These are phyloP conservation scores for Andricus quercusramuli DNA, from an alignment of 2,888 invertebrate genomes.

Conservation along the genomic window DNA sequence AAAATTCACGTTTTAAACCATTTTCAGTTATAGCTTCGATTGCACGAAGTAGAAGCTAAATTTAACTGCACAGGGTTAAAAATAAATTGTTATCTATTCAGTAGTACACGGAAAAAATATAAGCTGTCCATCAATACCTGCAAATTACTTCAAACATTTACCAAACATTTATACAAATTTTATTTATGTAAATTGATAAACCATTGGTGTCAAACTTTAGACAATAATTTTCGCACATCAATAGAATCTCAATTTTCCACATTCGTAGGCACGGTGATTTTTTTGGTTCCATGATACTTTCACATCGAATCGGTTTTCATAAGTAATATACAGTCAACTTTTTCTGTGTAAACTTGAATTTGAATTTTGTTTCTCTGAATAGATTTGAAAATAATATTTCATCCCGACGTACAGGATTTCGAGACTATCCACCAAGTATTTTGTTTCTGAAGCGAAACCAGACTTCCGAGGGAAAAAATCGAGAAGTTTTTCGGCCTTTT, in stretches of 20 bases:
- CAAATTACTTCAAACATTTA: too few species aligned
- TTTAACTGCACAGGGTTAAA: not conserved
- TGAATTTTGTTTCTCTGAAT: not conserved
- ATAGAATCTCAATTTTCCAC: too few species aligned
- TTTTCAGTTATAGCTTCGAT: not conserved
- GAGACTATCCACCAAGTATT: not conserved
- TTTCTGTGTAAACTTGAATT: not conserved
- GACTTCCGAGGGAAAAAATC: not conserved
- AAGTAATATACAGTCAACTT: too few species aligned
- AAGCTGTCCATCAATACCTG: too few species aligned
- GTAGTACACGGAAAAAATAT: too few species aligned
- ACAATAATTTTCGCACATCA: too few species aligned
- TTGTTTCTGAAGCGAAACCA: not conserved
- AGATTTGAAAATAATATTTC: not conserved
- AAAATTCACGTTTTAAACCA: constrained; percentile 6
- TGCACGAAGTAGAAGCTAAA: not conserved
- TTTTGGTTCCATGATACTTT: too few species aligned
- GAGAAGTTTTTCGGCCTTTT: not conserved
- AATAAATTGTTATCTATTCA: not conserved
- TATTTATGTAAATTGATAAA: too few species aligned
- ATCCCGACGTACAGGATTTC: not conserved
- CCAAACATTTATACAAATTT: too few species aligned
- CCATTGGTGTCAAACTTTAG: too few species aligned
- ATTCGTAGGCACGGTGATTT: too few species aligned
- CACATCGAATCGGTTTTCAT: too few species aligned